A percentile compares a stretch with the other conserved stretches of the same genome.
These are phyloP conservation scores for Percina caprodes DNA, from an alignment of 2,113 vertebrate genomes.

Conservation along the genomic window DNA sequence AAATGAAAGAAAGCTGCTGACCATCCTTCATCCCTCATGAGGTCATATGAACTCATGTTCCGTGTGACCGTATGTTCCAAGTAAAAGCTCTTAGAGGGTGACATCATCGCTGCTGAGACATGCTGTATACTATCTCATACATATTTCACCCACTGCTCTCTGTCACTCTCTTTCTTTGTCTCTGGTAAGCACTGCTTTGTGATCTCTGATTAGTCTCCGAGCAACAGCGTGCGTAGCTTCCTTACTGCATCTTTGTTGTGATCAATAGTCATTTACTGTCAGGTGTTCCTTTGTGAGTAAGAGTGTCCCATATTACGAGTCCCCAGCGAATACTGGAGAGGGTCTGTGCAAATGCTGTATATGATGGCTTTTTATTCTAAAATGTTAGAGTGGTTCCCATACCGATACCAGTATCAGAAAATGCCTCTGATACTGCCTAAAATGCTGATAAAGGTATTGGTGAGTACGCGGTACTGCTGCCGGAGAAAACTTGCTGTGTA, in stretches of 20 bases:
- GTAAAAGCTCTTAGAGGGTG: conserved; percentile 48
- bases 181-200: neutral
- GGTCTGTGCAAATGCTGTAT: neutral
- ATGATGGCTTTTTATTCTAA: neutral
- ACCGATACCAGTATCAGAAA: no score
- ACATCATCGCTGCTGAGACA: conserved; percentile 44
- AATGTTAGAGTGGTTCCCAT: neutral
- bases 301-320: neutral
- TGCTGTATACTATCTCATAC: conserved; percentile 8
- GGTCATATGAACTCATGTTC: conserved; percentile 10
- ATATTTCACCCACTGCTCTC: conserved; percentile 40
- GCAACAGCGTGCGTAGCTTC: neutral
- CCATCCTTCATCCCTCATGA: conserved; percentile 42
- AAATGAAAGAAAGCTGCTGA: conserved; percentile 12
- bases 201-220: neutral
- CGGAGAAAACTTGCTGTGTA: no score
- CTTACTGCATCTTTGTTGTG: neutral
- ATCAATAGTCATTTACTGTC: conserved; percentile 35
- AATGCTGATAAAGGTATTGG: no score
- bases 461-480: no score
- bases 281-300: conserved; percentile 5
- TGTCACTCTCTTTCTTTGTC: neutral
- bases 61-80: neutral
- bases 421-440: no score
- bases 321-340: neutral